Conservation (phyloP, 2,113 vertebrate species). For the Blennius ocellaris region DNA sequence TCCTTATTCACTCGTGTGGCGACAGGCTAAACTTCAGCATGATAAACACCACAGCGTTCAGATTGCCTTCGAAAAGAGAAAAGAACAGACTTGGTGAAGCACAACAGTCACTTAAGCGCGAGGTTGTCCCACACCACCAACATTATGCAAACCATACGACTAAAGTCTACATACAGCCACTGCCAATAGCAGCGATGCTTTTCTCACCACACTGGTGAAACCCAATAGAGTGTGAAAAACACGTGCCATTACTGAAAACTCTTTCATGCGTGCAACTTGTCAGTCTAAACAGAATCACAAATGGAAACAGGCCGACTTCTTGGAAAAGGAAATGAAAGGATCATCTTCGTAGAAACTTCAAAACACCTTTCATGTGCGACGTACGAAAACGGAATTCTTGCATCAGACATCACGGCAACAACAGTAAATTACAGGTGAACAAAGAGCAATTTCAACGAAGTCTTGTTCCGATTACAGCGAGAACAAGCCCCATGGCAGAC, state of each 20-base stretch:
- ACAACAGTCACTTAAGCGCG: slow-evolving; percentile 20
- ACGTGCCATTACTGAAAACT: slow-evolving; percentile 3
- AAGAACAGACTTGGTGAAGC: slow-evolving; percentile 26
- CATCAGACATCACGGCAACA: slow-evolving; percentile 8
- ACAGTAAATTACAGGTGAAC: slow-evolving; percentile 43
- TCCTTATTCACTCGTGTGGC: not conserved
- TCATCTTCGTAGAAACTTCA: not conserved
- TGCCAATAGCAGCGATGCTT: slow-evolving; percentile 1
- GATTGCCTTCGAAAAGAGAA: not conserved
- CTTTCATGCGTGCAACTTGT: not conserved
- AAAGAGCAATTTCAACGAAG: slow-evolving; percentile 39
- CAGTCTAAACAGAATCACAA: not conserved
- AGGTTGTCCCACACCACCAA: not conserved
- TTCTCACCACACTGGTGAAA: not conserved
- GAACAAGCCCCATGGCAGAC: slow-evolving; percentile 42
- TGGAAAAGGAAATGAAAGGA: slow-evolving; percentile 1
- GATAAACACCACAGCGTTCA: not conserved
- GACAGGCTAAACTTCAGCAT: not conserved
- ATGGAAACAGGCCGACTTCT: not conserved
- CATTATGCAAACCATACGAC: slow-evolving; percentile 4
- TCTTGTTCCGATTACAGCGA: slow-evolving; percentile 43
- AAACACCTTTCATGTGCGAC: slow-evolving; percentile 23
- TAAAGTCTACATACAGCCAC: not conserved
- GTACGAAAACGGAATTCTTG: slow-evolving; percentile 10
- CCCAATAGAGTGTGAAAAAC: slow-evolving; percentile 9